Evolutionary conservation across 2,797 vertebrate species (phyloP), one percentile per base, ranked within the genome.

Genomic region (Gymnodraco acuticeps): DNA sequence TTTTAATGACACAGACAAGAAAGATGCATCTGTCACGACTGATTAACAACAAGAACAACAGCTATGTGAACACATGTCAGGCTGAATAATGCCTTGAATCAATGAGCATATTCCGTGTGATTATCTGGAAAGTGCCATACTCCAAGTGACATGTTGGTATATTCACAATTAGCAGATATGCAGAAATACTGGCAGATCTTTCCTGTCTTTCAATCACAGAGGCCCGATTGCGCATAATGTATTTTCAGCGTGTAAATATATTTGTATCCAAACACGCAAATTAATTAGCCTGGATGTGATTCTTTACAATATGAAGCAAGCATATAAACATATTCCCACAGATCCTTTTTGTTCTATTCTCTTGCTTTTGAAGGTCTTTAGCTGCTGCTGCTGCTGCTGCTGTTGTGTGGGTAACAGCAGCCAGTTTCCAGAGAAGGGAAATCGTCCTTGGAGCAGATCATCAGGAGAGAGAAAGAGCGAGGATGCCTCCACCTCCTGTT

Each of bases 401-500:
- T 82, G 86, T 46, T 77, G 76, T 81, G 75, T 55, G 66, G 42
- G 19, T 50, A 78, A 75, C 81, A 55, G 38, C 67, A 78, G 85
- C 89, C 87, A 82, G 89, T 75, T 85, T 80, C 53, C 69, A 86
- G 78, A 81, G 83, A 78, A 86, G 85, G 83, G 62, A 90, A 84
- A 78, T 83, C 70, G 89, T 92, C 92, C 92, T 93, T 91, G 90
- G 91, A 91, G 87, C 84, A 75, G 87, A 87, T 89, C 89, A 87
- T 86, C 75, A 73, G 86, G 81, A 64, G 73, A 59, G 80, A 85
- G 75, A 78, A 27, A 85, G 86, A 85, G 84, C 53, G 84, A 89
- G 87, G 86, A 90, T 88, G 88, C 88, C 88, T 88, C 89, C 87
- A 77, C 92, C 91, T 88, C 91, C 90, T 87, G 91, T 89, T 90